These are phyloP conservation scores for Procambarus virginalis DNA, from an alignment of 1,140 invertebrate genomes.

Conservation along the genomic window DNA sequence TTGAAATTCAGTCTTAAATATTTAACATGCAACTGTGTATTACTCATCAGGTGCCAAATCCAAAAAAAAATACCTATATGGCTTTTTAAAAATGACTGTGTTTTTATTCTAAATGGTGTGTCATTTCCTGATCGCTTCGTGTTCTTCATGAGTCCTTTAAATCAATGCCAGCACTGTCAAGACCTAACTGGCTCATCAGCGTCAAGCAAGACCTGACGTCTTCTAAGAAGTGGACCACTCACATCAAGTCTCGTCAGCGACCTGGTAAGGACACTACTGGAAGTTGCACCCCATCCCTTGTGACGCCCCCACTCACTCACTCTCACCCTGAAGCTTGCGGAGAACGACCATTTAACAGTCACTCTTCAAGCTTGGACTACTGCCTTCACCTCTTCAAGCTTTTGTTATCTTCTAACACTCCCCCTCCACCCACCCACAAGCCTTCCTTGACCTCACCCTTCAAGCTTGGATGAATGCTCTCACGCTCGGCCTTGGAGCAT, in stretches of 20 bases:
- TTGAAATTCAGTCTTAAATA: neutral
- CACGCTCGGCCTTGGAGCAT: neutral
- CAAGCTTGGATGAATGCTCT: neutral
- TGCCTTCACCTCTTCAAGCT: slow-evolving; percentile 5
- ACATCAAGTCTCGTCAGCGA: neutral
- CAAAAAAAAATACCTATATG: neutral
- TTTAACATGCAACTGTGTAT: neutral
- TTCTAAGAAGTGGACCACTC: slow-evolving; percentile 8
- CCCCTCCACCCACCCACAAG: too few species aligned
- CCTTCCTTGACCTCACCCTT: neutral
- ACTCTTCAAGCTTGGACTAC: neutral
- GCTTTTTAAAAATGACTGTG: neutral
- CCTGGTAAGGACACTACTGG: slow-evolving; percentile 6
- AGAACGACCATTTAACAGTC: neutral
- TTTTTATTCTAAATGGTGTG: neutral
- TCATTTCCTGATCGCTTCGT: neutral
- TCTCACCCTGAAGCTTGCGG: neutral
- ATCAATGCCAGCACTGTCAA: slow-evolving; percentile 4
- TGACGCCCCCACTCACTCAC: neutral
- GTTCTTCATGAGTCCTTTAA: neutral
- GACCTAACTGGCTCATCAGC: slow-evolving; percentile 19
- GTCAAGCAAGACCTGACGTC: slow-evolving; percentile 27
- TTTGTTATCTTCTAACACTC: neutral
- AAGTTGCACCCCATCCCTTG: neutral
- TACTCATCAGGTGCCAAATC: neutral